Conservation (phyloP, 2,888 invertebrate species). For the Oconnorella tubifera region DNA sequence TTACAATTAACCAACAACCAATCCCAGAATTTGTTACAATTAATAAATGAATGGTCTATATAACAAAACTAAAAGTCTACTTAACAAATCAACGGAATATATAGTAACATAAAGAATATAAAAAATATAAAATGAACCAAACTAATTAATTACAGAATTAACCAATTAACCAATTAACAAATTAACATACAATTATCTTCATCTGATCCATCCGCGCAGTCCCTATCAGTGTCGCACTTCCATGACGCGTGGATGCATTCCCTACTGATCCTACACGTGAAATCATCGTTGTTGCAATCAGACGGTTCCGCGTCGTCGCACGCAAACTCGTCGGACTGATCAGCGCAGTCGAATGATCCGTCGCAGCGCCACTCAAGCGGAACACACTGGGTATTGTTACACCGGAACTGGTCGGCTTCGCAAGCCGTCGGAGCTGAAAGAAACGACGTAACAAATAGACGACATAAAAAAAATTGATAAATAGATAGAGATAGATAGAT, state of each 20-base stretch:
- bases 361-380: constrained; percentile 13
- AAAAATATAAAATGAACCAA: too few species aligned
- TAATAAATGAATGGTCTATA: too few species aligned
- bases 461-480: background rate
- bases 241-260: constrained; percentile 8
- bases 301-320: background rate
- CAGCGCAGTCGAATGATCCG: constrained; percentile 7
- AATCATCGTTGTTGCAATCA: constrained; percentile 2
- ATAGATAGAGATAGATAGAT: background rate
- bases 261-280: background rate
- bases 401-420: constrained; percentile 18
- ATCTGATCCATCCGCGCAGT: constrained; percentile 19
- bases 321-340: background rate
- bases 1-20: too few species aligned
- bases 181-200: constrained; percentile 14
- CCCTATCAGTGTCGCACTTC: constrained; percentile 8
- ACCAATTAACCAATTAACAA: too few species aligned
- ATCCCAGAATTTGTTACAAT: too few species aligned
- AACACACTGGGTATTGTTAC: constrained; percentile 16
- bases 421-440: constrained; percentile 11
- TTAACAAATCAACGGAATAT: too few species aligned
- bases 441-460: background rate
- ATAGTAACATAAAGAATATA: too few species aligned
- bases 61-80: too few species aligned
- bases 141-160: too few species aligned